Evolutionary conservation across 1,140 invertebrate species (phyloP).

Genomic region (Drosophila insularis): DNA sequence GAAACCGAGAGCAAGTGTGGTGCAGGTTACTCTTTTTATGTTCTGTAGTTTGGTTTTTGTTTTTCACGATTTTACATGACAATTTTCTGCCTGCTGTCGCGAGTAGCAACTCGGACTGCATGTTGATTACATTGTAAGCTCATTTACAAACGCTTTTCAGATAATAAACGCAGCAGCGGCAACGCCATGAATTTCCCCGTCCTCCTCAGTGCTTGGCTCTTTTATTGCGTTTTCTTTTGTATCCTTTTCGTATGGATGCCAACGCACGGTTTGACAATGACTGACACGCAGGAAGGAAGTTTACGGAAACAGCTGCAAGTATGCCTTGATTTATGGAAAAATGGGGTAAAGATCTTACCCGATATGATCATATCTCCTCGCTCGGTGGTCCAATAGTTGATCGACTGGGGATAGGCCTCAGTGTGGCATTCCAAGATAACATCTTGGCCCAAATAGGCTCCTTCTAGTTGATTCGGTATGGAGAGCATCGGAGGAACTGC

Average conservation of each 20-base stretch:
- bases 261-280: slow-evolving; percentile 20
- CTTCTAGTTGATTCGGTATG: slow-evolving; percentile 93
- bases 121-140: slow-evolving; percentile 72
- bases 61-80: slow-evolving; percentile 53
- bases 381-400: slow-evolving; percentile 94
- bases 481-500: slow-evolving; percentile 95
- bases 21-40: slow-evolving; percentile 39
- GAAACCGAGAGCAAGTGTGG: slow-evolving; percentile 19
- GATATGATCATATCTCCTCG: slow-evolving; percentile 94
- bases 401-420: slow-evolving; percentile 93
- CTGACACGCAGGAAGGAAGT: slow-evolving; percentile 3
- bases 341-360: slow-evolving; percentile 85
- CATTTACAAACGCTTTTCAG: slow-evolving; percentile 57
- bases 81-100: slow-evolving; percentile 36
- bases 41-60: slow-evolving; percentile 44
- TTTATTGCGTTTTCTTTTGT: slow-evolving; percentile 29
- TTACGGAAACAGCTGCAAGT: neutral
- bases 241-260: slow-evolving; percentile 3
- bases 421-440: slow-evolving; percentile 92
- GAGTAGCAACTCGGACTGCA: slow-evolving; percentile 30
- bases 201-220: neutral
- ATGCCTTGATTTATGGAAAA: slow-evolving; percentile 37
- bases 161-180: slow-evolving; percentile 47
- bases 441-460: slow-evolving; percentile 91
- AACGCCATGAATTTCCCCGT: slow-evolving; percentile 18